Conservation (phyloP, 2,888 invertebrate genomes). For the Cistogaster globosa region DNA sequence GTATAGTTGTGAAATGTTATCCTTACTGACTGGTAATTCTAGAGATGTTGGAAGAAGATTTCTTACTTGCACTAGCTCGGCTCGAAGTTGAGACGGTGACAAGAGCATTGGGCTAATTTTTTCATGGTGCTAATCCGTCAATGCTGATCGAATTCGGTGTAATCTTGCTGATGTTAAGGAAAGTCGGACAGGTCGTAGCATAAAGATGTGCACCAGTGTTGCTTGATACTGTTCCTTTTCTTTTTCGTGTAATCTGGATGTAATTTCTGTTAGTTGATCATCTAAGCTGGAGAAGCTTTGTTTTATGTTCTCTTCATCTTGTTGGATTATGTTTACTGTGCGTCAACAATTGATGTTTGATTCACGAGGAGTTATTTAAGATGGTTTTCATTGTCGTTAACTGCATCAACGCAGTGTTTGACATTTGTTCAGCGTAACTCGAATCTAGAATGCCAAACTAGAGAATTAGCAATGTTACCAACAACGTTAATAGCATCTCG, state of each 20-base stretch:
- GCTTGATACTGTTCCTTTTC: background rate
- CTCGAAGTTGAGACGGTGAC: no score
- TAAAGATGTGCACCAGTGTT: background rate
- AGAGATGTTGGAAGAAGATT: no score
- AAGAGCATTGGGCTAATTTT: no score
- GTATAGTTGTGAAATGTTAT: no score
- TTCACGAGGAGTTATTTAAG: background rate
- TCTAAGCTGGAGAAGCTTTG: background rate
- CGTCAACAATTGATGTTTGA: background rate
- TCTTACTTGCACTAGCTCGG: no score
- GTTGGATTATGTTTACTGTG: background rate
- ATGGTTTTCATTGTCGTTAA: no score
- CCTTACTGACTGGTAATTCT: no score
- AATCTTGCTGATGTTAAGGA: background rate
- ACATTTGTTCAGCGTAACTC: background rate
- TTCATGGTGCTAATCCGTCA: no score
- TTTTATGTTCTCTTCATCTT: background rate
- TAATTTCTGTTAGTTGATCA: no score
- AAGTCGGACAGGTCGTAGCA: background rate
- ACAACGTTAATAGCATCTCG: no score
- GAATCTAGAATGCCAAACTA: conserved; percentile 3
- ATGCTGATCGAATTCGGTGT: no score
- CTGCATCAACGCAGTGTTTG: background rate
- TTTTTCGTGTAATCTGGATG: background rate
- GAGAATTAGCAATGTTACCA: conserved; percentile 6